Conservation (phyloP, 2,888 invertebrate genomes). For the Hirtodrosophila trivittata region DNA sequence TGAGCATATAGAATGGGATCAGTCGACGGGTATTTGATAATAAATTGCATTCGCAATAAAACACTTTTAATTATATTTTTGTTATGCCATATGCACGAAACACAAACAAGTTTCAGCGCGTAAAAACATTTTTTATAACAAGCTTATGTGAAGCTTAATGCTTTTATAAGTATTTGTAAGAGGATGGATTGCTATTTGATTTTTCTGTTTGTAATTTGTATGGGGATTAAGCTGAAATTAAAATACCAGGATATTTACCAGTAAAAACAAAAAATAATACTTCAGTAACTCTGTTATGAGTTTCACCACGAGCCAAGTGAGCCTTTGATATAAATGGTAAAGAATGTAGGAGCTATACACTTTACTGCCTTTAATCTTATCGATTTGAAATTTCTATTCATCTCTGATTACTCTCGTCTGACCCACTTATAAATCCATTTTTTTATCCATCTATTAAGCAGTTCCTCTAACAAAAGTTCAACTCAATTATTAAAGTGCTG, state of each 20-base stretch:
- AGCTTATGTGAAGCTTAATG: slow-evolving; percentile 59
- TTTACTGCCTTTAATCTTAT: no score
- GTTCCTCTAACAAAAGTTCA: no score
- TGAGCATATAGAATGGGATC: slow-evolving; percentile 62
- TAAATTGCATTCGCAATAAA: slow-evolving; percentile 52
- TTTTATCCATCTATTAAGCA: no score
- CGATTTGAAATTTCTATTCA: no score
- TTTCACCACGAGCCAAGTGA: no score
- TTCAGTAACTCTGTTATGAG: no score
- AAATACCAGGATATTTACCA: not conserved
- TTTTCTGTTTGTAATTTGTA: slow-evolving; percentile 24
- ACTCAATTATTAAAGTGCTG: no score
- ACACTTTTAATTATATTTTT: slow-evolving; percentile 56
- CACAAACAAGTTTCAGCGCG: slow-evolving; percentile 6
- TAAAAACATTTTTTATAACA: slow-evolving; percentile 49
- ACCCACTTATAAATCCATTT: no score
- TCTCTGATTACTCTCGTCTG: no score
- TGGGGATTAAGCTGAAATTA: slow-evolving; percentile 16
- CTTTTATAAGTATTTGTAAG: slow-evolving; percentile 39
- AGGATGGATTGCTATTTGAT: slow-evolving; percentile 29
- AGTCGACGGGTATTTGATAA: slow-evolving; percentile 30
- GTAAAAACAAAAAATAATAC: not conserved
- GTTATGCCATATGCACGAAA: slow-evolving; percentile 40
- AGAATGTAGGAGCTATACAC: no score
- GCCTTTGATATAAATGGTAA: no score